Percentiles rank a stretch among this genome's conserved stretches.
Conservation (phyloP, 2,113 vertebrate species). For the Phrynosoma blainvillii region DNA sequence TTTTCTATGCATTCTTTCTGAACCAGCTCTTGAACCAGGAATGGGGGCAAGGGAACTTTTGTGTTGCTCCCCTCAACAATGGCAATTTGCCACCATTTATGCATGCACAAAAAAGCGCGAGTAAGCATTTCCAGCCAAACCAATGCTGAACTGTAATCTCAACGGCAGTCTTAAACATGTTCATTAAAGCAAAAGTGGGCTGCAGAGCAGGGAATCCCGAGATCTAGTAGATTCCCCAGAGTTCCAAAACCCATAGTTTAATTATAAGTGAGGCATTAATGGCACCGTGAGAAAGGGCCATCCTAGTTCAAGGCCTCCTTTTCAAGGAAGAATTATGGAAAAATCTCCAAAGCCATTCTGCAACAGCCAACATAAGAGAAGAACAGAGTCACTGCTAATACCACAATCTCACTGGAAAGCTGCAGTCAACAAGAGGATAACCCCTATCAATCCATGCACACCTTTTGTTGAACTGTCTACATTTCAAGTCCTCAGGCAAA, state of each 20-base stretch:
- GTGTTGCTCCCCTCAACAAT: neutral
- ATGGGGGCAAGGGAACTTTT: too few species aligned
- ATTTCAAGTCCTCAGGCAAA: conserved; percentile 19
- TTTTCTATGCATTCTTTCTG: too few species aligned
- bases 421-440: conserved; percentile 8
- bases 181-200: neutral
- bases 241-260: neutral
- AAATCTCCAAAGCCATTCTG: neutral
- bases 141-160: neutral
- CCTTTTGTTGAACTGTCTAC: conserved; percentile 9
- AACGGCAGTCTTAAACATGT: neutral
- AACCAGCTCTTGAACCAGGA: neutral
- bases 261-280: neutral
- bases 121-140: neutral
- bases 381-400: neutral
- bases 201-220: neutral
- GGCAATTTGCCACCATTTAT: neutral
- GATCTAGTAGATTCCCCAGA: neutral
- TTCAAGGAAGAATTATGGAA: neutral
- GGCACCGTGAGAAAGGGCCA: neutral
- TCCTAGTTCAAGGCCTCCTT: neutral
- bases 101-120: neutral
- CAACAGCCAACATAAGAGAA: neutral
- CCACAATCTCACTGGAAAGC: conserved; percentile 10
- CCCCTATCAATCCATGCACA: neutral